These are phyloP conservation scores for Bufo bufo DNA, from an alignment of 2,113 vertebrate genomes.

Conservation along the genomic window DNA sequence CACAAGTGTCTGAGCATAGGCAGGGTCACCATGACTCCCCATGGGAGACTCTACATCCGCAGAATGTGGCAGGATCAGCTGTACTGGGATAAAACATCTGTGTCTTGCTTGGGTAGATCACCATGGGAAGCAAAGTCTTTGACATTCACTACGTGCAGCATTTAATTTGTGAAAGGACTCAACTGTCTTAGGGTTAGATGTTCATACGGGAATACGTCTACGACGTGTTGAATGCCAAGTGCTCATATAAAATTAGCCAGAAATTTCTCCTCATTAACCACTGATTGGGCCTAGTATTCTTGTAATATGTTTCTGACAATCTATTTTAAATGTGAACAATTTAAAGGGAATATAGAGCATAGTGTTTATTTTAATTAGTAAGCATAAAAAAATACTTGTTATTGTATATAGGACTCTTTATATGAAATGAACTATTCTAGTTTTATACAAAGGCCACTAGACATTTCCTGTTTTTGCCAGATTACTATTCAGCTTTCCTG, in stretches of 20 bases:
- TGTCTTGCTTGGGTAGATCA: slow-evolving; percentile 1
- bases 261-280: neutral
- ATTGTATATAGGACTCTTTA: no score
- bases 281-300: neutral
- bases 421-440: neutral
- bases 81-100: slow-evolving; percentile 56
- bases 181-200: neutral
- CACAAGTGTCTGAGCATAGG: slow-evolving; percentile 50
- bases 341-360: no score
- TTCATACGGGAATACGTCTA: slow-evolving; percentile 5
- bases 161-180: neutral
- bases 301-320: neutral
- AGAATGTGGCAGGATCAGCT: slow-evolving; percentile 44
- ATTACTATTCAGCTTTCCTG: neutral
- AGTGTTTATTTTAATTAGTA: neutral
- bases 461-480: neutral
- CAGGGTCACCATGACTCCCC: slow-evolving; percentile 44
- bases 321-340: neutral
- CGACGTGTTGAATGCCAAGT: neutral
- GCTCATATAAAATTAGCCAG: neutral
- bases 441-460: neutral
- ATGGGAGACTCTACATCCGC: slow-evolving; percentile 41
- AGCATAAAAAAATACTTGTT: neutral
- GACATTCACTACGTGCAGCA: slow-evolving; percentile 28
- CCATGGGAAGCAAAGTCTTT: slow-evolving; percentile 43